Evolutionary conservation across 2,888 invertebrate genomes (phyloP).

Genomic region (Catocala nupta): DNA sequence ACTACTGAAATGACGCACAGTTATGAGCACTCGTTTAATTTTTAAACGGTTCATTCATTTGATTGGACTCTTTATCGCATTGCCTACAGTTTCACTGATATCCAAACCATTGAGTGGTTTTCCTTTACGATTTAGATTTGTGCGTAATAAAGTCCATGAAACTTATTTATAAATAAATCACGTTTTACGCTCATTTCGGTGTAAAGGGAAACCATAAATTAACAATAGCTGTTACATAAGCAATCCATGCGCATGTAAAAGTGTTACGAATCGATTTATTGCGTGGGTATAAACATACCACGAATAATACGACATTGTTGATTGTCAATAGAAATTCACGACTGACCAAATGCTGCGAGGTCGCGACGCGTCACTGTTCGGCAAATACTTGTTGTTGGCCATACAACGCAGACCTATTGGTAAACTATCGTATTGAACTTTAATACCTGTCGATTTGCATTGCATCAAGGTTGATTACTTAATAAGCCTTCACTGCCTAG

Average conservation of each 20-base stretch:
- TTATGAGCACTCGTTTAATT: conserved; percentile 8
- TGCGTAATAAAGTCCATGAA: neutral
- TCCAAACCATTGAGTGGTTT: neutral
- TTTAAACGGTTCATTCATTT: conserved; percentile 9
- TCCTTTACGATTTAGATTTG: neutral
- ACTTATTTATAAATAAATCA: conserved; percentile 14
- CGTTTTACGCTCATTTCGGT: conserved; percentile 13
- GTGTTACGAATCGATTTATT: conserved; percentile 45
- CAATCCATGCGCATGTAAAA: conserved; percentile 29
- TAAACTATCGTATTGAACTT: conserved; percentile 51
- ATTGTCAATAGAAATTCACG: conserved; percentile 49
- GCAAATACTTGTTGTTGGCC: conserved; percentile 33
- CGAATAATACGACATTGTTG: conserved; percentile 21
- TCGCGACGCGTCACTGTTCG: conserved; percentile 44
- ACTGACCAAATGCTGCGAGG: conserved; percentile 49
- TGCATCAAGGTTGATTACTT: conserved; percentile 60
- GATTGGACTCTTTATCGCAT: conserved; percentile 14
- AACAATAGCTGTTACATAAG: conserved; percentile 33
- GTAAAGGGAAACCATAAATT: conserved; percentile 31
- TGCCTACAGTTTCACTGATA: neutral
- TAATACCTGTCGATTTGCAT: conserved; percentile 58
- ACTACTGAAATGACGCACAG: conserved; percentile 2
- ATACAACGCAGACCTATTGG: conserved; percentile 49
- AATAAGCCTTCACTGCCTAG: conserved; percentile 36
- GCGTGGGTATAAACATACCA: conserved; percentile 23